Percentiles rank a stretch among this genome's conserved stretches.
Conservation (phyloP, 2,888 invertebrate species). For the Temnothorax ravouxi region DNA sequence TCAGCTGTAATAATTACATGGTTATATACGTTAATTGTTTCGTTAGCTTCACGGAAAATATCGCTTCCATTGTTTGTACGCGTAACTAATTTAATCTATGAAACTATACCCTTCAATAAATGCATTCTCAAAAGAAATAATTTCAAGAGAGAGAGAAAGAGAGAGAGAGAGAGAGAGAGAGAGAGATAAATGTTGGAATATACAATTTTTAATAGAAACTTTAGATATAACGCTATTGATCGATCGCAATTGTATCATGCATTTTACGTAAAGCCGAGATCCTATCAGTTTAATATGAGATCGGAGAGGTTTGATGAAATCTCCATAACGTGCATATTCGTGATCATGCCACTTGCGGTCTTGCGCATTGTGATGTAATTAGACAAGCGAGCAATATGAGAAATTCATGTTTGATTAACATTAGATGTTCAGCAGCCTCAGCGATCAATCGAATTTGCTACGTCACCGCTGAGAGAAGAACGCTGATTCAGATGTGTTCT, state of each 20-base stretch:
- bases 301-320: conserved; percentile 48
- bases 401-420: conserved; percentile 34
- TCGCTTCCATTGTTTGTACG: background rate
- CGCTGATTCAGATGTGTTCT: background rate
- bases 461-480: background rate
- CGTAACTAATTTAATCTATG: background rate
- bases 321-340: conserved; percentile 41
- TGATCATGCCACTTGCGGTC: conserved; percentile 53
- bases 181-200: background rate
- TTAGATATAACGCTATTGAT: background rate
- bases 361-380: conserved; percentile 59
- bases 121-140: background rate
- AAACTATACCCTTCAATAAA: background rate
- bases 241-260: background rate
- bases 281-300: background rate
- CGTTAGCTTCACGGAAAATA: background rate
- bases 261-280: background rate
- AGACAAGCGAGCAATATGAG: conserved; percentile 40
- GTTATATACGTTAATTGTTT: conserved; percentile 10
- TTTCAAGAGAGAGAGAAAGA: background rate
- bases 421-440: background rate
- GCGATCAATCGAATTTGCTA: conserved; percentile 9
- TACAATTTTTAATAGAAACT: background rate
- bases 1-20: background rate
- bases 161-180: too few relatives aligned